Conservation (phyloP, 2,888 invertebrate genomes). For the Aelia acuminata region DNA sequence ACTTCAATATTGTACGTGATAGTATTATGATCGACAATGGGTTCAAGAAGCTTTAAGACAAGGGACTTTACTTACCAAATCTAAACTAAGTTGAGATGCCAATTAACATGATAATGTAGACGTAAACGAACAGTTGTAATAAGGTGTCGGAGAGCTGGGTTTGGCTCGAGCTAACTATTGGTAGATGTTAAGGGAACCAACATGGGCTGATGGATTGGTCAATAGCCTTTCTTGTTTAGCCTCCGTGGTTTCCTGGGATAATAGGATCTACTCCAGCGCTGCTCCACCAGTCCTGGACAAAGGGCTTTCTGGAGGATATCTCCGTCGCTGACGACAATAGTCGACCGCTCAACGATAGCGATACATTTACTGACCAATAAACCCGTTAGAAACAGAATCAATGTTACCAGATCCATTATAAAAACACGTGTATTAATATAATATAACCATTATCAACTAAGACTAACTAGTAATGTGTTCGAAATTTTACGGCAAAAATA, state of each 20-base stretch:
- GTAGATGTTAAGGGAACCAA: neutral
- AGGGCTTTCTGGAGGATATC: neutral
- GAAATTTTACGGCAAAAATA: too few species aligned
- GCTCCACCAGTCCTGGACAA: neutral
- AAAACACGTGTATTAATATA: too few species aligned
- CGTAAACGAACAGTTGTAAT: neutral
- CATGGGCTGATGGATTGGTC: neutral
- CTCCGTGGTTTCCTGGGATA: neutral
- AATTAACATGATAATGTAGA: neutral
- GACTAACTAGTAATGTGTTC: too few species aligned
- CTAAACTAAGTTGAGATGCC: too few species aligned
- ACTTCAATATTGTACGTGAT: too few species aligned
- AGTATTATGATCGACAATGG: too few species aligned
- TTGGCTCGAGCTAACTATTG: neutral
- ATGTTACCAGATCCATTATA: neutral
- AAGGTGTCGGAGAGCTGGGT: neutral
- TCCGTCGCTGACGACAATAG: neutral
- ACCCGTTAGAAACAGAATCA: neutral
- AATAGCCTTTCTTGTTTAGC: neutral
- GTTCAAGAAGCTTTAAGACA: too few species aligned
- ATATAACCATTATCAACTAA: too few species aligned
- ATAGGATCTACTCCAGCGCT: neutral
- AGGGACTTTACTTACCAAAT: too few species aligned
- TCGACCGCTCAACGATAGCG: neutral
- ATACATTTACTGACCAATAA: slow-evolving; percentile 11